phyloP scores from a whole-genome alignment of 2,888 invertebrate species.

The Steinernema scapterisci region DNA sequence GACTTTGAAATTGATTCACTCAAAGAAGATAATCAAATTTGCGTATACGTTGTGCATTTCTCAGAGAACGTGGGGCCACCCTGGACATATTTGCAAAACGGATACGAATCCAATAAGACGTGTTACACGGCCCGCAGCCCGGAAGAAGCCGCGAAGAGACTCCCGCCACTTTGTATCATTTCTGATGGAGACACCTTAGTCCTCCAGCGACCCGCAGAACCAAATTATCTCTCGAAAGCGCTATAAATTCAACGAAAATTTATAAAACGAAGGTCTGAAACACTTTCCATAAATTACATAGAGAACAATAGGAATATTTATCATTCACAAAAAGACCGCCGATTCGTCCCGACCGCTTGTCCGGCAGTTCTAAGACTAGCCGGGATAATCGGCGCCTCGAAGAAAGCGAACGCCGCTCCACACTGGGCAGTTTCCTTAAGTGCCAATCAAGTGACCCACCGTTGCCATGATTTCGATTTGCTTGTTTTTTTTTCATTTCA shows the following conservation, averaged over 20 bases:
- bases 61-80: not conserved
- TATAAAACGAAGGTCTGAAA: constrained; percentile 14
- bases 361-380: not conserved
- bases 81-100: not conserved
- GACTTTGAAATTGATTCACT: constrained; percentile 22
- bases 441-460: not conserved
- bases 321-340: constrained; percentile 25
- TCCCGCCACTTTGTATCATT: too few relatives aligned
- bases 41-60: not conserved
- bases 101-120: not conserved
- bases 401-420: not conserved
- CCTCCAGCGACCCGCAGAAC: not conserved
- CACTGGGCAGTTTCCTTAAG: not conserved
- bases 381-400: constrained; percentile 10
- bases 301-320: constrained; percentile 13
- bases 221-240: not conserved
- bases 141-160: too few relatives aligned
- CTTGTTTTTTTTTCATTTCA: not conserved
- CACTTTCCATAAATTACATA: not conserved
- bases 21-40: constrained; percentile 19
- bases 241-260: constrained; percentile 11
- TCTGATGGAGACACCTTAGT: not conserved
- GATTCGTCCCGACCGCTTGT: constrained; percentile 7
- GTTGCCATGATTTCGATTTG: not conserved
- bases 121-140: too few relatives aligned